These are phyloP conservation scores for Clusia tigrina DNA, from an alignment of 2,888 invertebrate genomes.

Conservation along the genomic window DNA sequence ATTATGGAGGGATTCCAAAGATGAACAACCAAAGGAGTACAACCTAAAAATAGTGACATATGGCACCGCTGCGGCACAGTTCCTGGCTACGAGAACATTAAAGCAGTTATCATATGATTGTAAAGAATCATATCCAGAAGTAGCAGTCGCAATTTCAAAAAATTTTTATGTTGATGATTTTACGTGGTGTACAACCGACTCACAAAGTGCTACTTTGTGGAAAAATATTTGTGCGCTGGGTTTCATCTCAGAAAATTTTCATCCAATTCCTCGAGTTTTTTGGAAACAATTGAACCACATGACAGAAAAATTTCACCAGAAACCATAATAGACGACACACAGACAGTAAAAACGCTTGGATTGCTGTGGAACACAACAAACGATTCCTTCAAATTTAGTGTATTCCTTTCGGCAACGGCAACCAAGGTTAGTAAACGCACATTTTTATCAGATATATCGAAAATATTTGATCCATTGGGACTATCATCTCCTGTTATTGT, in stretches of 20 bases:
- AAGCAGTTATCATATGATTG: neutral
- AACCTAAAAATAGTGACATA: constrained; percentile 24
- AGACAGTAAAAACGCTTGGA: constrained; percentile 25
- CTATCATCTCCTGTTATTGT: constrained; percentile 17
- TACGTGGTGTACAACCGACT: constrained; percentile 1
- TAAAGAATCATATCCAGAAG: too few species aligned
- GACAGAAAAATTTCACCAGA: constrained; percentile 14
- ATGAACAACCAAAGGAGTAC: constrained; percentile 13
- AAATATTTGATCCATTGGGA: constrained; percentile 21
- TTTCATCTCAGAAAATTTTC: constrained; percentile 15
- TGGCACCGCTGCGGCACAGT: constrained; percentile 20
- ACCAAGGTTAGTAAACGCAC: constrained; percentile 1
- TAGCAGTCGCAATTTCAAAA: constrained; percentile 1
- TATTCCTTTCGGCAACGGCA: constrained; percentile 14
- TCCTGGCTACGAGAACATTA: constrained; percentile 14
- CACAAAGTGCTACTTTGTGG: neutral
- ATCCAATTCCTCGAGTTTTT: constrained; percentile 13
- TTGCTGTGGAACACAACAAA: constrained; percentile 16
- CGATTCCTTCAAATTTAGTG: constrained; percentile 22
- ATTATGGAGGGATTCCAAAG: constrained; percentile 22
- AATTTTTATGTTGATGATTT: constrained; percentile 5
- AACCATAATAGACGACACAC: constrained; percentile 12
- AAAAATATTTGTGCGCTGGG: constrained; percentile 3
- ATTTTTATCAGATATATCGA: constrained; percentile 16
- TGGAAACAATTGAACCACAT: constrained; percentile 13